Base-by-base conservation (phyloP, 2,113 vertebrate species). In the Podilymbus podiceps region DNA sequence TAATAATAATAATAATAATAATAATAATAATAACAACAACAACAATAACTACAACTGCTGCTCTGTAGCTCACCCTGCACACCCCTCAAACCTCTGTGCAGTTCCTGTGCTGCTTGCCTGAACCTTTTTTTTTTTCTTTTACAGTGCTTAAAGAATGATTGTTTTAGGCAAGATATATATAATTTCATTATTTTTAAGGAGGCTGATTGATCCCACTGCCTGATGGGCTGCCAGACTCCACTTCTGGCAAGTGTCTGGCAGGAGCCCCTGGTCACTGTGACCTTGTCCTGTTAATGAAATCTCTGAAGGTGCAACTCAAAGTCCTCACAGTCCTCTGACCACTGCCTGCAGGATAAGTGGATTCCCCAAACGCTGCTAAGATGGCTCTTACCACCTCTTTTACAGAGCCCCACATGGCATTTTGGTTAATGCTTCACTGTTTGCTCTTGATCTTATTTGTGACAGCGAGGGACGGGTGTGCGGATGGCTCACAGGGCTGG, bases 221-320 rank as follows among this genome's bases (percentile, higher is more conserved):
- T 75, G 81, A 69, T 67, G 91, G 50, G 50, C 88, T 91, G 85
- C 71, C 74, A 80, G 89, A 42, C 75, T 88, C 42, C 71, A 80
- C 58, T 85, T 59, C 82, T 86, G 94, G 67, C 40, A 62, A 73
- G 62, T 58, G 66, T 64, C 79, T 95, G 73, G 55, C 74, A 78
- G 80, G 56, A 91, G 81, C 62, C 74, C 7, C 42, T 69, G 71
- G 66, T 85, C 75, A 21, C 66, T 75, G 53, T 62, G 53, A 53
- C 68, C 56, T 81, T 79, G 92, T 90, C 68, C 91, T 67, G 75
- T 75, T 96, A 91, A 94, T 85, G 58, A 62, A 56, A 27, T 90
- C 84, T 77, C 35, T 42, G 21, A 56, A 84, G 38, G 46, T 83
- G 25, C 40, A 88, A 63, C 52, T 89, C 47, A 31, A 46, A 21